Evolutionary conservation across 2,113 vertebrate genomes (phyloP), one percentile per base, ranked within the genome.

Genomic region (Lepisosteus osseus): DNA sequence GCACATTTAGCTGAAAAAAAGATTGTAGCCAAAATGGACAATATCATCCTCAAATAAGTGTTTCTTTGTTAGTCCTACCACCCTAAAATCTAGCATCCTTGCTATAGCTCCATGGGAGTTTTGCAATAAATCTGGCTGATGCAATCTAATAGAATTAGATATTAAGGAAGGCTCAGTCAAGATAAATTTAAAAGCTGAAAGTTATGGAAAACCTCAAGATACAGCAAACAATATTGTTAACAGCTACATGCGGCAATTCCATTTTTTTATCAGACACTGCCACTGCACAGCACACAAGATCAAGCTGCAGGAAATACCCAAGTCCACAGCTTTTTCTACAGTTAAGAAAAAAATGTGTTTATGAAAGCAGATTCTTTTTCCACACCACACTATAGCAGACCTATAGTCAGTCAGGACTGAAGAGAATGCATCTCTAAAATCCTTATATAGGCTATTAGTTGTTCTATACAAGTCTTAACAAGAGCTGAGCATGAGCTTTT

Each of bases 101-200:
- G 7, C 47, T 51, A 65, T 61, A 63, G 47, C 62, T 56, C 66
- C 8, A 61, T 15, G 63, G 64, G 54, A 77, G 72, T 45, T 12
- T 45, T 56, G 76, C 72, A 68, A 76, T 74, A 79, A 78, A 81
- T 82, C 77, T 80, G 69, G 80, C 78, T 86, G 82, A 83, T 82
- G 81, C 79, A 85, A 84, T 84, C 78, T 82, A 85, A 82, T 79
- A 76, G 77, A 84, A 78, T 76, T 77, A 80, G 73, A 77, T 78
- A 76, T 74, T 77, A 76, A 66, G 74, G 61, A 65, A 71, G 77
- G 70, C 76, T 77, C 76, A 74, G 74, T 79, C 77, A 80, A 83
- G 80, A 80, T 73, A 79, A 81, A 72, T 70, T 74, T 78, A 76
- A 80, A 71, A 79, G 76, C 74, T 73, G 63, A 79, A 74, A 78